Base-by-base conservation (phyloP, 2,888 invertebrate genomes). In the Cosmia trapezina region DNA sequence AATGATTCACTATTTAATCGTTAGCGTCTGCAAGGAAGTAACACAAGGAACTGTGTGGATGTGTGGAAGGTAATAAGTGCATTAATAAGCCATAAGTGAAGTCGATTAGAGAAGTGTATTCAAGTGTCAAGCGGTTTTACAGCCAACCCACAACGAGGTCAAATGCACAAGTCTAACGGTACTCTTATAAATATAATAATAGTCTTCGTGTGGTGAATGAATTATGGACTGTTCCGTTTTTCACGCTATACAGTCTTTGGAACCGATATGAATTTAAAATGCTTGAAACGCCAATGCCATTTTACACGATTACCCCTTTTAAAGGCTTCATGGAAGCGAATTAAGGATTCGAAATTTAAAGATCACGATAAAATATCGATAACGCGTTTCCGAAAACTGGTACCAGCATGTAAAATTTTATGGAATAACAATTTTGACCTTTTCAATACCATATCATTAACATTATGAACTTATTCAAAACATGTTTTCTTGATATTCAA, bases 101-200 rank as follows among this genome's bases (percentile, higher is more conserved):
- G 56, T 73, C 65, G 70, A 83, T 77, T 68, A 71, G 57, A 81
- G 70, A 78, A 86, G 67, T 80, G 62, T 68, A 83, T 72, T 81
- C 71, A 82, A 83, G 85, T 87, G 87, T 86, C 85, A 81, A 85
- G 80, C 80, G 80, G 84, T 84, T 78, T 70, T 84, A 91, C 91
- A 90, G 89, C 17, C 89, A 79, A 90, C 90, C 89, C 87, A 85
- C 88, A 92, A 93, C 89, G 91, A 92, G 95, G 95, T 94, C 94
- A 93, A 93, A 93, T 92, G 93, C 91, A 92, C 92, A 90, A 87
- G 86, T 69, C 89, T 94, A 94, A 94, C 94, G 93, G 94, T 87
- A 88, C 88, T 88, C 82, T 88, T 90, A 91, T 92, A 92, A 91
- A 88, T 90, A 91, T 92, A 92, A 91, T 92, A 92, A 93, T 89